Conservation (phyloP, 2,797 vertebrate genomes). For the Coregonus suidteri region DNA sequence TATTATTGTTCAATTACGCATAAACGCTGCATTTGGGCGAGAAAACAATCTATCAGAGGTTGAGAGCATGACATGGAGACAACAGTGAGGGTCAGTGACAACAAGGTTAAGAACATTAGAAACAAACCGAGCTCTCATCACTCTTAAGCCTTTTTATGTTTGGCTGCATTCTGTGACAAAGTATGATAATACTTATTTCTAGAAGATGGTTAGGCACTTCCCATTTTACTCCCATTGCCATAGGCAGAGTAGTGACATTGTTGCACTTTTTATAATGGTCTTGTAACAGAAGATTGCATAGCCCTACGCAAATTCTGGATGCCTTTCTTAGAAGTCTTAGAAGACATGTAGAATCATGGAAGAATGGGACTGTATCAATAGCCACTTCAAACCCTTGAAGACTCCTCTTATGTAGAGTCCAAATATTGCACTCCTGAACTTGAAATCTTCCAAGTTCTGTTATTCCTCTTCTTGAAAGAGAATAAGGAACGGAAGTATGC, state of each 20-base stretch:
- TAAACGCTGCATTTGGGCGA: slow-evolving; percentile 32
- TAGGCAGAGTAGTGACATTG: slow-evolving; percentile 25
- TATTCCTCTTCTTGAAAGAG: slow-evolving; percentile 24
- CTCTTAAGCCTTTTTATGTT: slow-evolving; percentile 18
- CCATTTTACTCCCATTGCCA: slow-evolving; percentile 47
- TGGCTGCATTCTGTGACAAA: not conserved
- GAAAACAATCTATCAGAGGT: slow-evolving; percentile 33
- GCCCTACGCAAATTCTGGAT: slow-evolving; percentile 51
- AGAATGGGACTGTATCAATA: slow-evolving; percentile 55
- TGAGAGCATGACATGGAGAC: slow-evolving; percentile 19
- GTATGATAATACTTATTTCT: not conserved
- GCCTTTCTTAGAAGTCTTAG: slow-evolving; percentile 53
- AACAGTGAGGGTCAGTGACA: slow-evolving; percentile 33
- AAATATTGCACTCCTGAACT: slow-evolving; percentile 41
- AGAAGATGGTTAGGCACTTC: slow-evolving; percentile 38
- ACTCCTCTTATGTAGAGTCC: slow-evolving; percentile 43
- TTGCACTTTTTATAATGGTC: slow-evolving; percentile 51
- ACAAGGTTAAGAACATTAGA: slow-evolving; percentile 35
- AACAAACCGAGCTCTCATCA: slow-evolving; percentile 32
- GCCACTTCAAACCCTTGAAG: slow-evolving; percentile 49
- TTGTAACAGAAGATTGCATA: slow-evolving; percentile 66
- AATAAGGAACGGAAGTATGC: slow-evolving; percentile 21
- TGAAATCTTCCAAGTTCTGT: slow-evolving; percentile 34
- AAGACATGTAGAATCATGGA: slow-evolving; percentile 41
- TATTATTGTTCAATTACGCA: slow-evolving; percentile 46